Evolutionary conservation across 2,797 vertebrate species (phyloP), one percentile per base, ranked within the genome.

Genomic region (Alectoris magna): DNA sequence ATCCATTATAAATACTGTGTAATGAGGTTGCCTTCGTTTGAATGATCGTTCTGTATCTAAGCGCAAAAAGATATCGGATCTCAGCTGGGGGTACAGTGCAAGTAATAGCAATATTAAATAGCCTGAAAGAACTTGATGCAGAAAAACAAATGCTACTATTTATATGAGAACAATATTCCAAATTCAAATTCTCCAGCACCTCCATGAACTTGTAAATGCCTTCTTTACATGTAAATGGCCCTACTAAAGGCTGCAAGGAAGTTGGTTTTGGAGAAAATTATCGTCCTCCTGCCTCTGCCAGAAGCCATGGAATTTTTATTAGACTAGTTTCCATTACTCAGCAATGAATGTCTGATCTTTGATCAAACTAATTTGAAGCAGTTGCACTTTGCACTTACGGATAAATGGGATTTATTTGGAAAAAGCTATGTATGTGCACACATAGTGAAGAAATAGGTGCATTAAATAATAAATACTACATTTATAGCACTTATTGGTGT

Each of bases 301-400:
- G 95, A 93, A 93, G 64, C 80, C 68, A 51, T 43, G 90, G 84
- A 96, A 92, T 95, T 97, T 97, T 97, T 97, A 97, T 97, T 97
- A 96, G 82, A 41, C 51, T 95, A 39, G 88, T 96, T 97, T 97
- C 75, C 92, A 95, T 97, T 97, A 96, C 95, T 97, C 84, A 97
- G 90, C 96, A 96, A 68, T 74, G 62, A 94, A 93, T 95, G 49
- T 58, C 68, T 95, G 90, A 95, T 94, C 95, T 97, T 96, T 95
- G 93, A 95, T 97, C 95, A 97, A 97, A 95, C 43, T 97, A 95
- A 97, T 97, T 96, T 97, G 94, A 97, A 97, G 82, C 84, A 84
- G 91, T 95, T 97, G 92, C 84, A 94, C 92, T 97, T 96, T 95
- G 73, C 73, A 90, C 68, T 93, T 46, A 41, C 26, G 88, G 69